Base-by-base conservation (phyloP, 2,888 invertebrate species). In the Pollenia griseotomentosa region DNA sequence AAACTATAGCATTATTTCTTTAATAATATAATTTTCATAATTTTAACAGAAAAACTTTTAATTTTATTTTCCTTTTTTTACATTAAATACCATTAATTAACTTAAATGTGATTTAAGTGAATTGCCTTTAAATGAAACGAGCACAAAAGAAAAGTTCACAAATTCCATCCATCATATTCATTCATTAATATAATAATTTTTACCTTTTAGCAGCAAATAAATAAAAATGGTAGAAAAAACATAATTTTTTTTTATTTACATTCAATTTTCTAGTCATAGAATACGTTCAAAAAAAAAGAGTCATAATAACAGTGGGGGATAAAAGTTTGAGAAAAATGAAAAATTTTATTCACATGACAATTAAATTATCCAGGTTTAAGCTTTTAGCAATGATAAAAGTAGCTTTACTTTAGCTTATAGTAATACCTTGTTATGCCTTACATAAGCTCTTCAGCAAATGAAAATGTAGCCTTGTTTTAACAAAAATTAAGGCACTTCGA, bases 121-220 rank as follows among this genome's bases (percentile, higher is more conserved):
- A 65, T 19, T 53, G 42, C n/a, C 40, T 75, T 65, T 65, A 51
- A 63, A 51, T 44, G 42, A 40, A 68, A 40, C 14, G 46, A 11
- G n/a, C 33, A 33, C 33, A 6, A 33, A 40, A 19, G 19, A 77
- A 55, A 7, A 23, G 42, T 48, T 51, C 10, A 14, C 19, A 14
- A 40, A 59, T 42, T 79, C 48, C 68, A 79, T 79, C 48, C 70
- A 70, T 79, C 70, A 79, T 61, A 79, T 59, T 59, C 40, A 70
- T 79, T 61, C 33, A 79, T 79, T 79, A 70, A 79, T 70, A 61
- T 19, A 59, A 70, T 79, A 59, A 79, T 44, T 48, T 57, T 68
- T 70, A 59, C 55, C 48, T 70, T 68, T 79, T 70, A 40, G 70
- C 33, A 57, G 77, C 16, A 66, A 66, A 78, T 68, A 59, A 59